These are phyloP conservation scores for Alectoris magna DNA, from an alignment of 2,797 vertebrate genomes.

Conservation along the genomic window DNA sequence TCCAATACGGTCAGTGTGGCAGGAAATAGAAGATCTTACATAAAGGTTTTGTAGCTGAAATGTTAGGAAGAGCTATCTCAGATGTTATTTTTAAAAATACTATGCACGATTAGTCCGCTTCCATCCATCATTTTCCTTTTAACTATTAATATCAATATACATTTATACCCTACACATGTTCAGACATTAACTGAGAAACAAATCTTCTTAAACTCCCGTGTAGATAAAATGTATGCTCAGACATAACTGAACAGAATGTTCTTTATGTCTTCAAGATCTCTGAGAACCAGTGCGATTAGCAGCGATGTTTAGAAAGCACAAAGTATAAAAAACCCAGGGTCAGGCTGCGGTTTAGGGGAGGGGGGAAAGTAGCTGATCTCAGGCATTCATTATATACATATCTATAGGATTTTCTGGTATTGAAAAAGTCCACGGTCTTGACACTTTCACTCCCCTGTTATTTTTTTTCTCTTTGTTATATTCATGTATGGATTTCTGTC, in stretches of 20 bases:
- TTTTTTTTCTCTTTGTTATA: constrained; percentile 64
- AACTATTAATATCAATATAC: constrained; percentile 34
- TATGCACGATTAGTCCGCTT: constrained; percentile 43
- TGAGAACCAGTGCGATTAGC: not conserved
- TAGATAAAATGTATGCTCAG: constrained; percentile 46
- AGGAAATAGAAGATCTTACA: constrained; percentile 47
- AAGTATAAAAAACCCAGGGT: not conserved
- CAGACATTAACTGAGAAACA: constrained; percentile 40
- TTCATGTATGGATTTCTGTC: constrained; percentile 37
- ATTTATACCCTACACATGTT: constrained; percentile 41
- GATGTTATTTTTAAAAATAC: constrained; percentile 64
- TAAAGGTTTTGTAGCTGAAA: constrained; percentile 31
- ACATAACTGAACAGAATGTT: constrained; percentile 35
- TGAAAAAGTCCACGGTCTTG: not conserved
- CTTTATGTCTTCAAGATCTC: constrained; percentile 23
- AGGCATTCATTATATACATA: not conserved
- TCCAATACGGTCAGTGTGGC: constrained; percentile 76
- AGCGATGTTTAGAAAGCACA: constrained; percentile 6
- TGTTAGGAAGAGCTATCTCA: constrained; percentile 43
- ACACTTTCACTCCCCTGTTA: not conserved
- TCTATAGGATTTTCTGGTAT: not conserved
- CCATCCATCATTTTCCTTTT: constrained; percentile 39
- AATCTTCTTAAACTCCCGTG: constrained; percentile 43
- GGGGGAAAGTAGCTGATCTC: not conserved
- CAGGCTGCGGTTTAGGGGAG: rapidly evolving